Conservation (phyloP, 2,888 invertebrate species). For the Zhuqinia jingwanae region DNA sequence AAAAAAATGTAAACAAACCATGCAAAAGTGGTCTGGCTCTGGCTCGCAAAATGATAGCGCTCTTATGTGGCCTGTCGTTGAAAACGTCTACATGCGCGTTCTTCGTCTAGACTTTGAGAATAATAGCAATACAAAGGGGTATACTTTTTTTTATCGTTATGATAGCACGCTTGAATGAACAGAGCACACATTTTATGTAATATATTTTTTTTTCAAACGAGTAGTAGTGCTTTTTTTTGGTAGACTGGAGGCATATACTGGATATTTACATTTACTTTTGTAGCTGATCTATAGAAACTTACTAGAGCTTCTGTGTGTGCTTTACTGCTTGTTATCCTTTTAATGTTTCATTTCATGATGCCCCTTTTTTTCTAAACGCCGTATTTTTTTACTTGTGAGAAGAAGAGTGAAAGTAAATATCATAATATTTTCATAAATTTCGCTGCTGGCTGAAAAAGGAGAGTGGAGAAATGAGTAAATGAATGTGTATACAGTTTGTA, state of each 20-base stretch:
- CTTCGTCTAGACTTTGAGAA: background rate
- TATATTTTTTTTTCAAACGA: background rate
- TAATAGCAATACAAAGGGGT: background rate
- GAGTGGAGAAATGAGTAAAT: background rate
- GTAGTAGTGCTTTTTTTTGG: background rate
- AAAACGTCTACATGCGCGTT: too few relatives aligned
- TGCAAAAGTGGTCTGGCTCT: background rate
- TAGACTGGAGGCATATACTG: background rate
- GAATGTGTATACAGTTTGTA: background rate
- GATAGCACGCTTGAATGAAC: background rate
- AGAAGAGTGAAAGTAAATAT: conserved; percentile 27
- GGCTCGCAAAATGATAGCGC: background rate
- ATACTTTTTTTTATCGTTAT: background rate
- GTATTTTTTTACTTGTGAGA: conserved; percentile 12
- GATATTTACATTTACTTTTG: background rate
- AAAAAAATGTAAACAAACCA: background rate
- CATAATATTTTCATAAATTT: conserved; percentile 26
- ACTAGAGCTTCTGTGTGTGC: background rate
- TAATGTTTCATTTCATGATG: conserved; percentile 28
- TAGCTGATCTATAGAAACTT: background rate
- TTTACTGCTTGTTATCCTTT: conserved; percentile 7
- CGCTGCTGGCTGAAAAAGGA: background rate
- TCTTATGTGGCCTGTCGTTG: background rate
- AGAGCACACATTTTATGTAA: background rate
- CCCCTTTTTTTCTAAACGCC: background rate